phyloP scores from a whole-genome alignment of 2,888 invertebrate genomes.

The Lymantria monacha region DNA sequence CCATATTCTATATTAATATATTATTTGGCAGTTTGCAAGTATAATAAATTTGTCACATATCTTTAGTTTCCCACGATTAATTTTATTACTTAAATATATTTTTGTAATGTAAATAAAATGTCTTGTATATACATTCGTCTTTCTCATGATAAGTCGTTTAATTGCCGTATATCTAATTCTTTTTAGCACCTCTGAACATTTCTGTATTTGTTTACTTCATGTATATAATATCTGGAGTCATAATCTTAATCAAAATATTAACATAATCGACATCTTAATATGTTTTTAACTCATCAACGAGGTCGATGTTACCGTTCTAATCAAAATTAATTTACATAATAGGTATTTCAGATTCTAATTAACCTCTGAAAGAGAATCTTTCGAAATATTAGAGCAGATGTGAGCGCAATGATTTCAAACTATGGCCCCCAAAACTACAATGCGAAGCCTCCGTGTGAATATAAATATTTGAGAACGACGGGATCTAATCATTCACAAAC shows the following conservation, averaged over 20 bases:
- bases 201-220: too few relatives aligned
- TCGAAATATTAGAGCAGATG: constrained; percentile 42
- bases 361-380: constrained; percentile 49
- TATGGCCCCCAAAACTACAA: constrained; percentile 59
- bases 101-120: too few relatives aligned
- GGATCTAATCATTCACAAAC: constrained; percentile 50
- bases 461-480: constrained; percentile 52
- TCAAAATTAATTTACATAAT: constrained; percentile 51
- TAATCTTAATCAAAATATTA: constrained; percentile 5
- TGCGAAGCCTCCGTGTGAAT: constrained; percentile 47
- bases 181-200: too few relatives aligned
- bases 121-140: too few relatives aligned
- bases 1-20: too few relatives aligned
- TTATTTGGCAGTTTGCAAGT: too few relatives aligned
- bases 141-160: too few relatives aligned
- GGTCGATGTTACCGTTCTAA: constrained; percentile 44
- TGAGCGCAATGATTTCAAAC: constrained; percentile 50
- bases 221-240: background rate
- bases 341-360: constrained; percentile 48
- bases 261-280: constrained; percentile 18
- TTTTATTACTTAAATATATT: too few relatives aligned
- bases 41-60: too few relatives aligned
- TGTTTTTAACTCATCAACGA: constrained; percentile 30
- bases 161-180: too few relatives aligned
- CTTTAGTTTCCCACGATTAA: too few relatives aligned